These are phyloP conservation scores for Odontothrips loti DNA, from an alignment of 2,888 invertebrate species.

Conservation along the genomic window DNA sequence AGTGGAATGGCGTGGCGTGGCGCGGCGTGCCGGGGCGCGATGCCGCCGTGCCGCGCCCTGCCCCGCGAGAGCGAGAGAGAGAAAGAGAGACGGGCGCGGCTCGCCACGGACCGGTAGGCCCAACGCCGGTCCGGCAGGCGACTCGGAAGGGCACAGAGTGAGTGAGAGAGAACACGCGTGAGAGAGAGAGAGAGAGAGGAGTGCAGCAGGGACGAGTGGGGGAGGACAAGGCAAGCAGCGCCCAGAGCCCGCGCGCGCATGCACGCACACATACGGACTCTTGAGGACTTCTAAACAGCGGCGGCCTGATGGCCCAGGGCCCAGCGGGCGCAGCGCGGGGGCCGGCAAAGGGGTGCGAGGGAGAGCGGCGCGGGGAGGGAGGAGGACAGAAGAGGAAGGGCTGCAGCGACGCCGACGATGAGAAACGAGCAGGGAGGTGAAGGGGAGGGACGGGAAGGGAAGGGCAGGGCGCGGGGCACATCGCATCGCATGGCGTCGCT, in stretches of 20 bases:
- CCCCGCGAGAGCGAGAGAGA: too few species aligned
- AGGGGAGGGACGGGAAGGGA: too few species aligned
- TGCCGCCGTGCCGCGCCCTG: neutral
- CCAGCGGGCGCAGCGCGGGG: neutral
- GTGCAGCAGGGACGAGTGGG: neutral
- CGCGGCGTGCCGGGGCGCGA: neutral
- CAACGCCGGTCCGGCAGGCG: neutral
- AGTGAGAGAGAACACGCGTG: neutral
- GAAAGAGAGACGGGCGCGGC: neutral
- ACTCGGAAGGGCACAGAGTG: slow-evolving; percentile 4
- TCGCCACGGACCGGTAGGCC: slow-evolving; percentile 23
- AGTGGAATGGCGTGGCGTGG: neutral
- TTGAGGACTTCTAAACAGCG: slow-evolving; percentile 5
- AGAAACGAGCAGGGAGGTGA: too few species aligned
- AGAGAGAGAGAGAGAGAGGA: neutral
- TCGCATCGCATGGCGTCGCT: too few species aligned
- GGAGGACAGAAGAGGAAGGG: neutral
- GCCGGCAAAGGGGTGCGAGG: neutral
- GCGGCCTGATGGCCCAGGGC: too few species aligned
- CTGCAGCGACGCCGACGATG: neutral
- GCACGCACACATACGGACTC: neutral
- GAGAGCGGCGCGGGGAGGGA: neutral
- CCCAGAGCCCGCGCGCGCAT: neutral
- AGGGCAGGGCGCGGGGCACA: too few species aligned
- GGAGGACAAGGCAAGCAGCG: neutral